Conservation (phyloP, 92 coral and sea anemone genomes). For the Umimayanthus chanpuru region DNA sequence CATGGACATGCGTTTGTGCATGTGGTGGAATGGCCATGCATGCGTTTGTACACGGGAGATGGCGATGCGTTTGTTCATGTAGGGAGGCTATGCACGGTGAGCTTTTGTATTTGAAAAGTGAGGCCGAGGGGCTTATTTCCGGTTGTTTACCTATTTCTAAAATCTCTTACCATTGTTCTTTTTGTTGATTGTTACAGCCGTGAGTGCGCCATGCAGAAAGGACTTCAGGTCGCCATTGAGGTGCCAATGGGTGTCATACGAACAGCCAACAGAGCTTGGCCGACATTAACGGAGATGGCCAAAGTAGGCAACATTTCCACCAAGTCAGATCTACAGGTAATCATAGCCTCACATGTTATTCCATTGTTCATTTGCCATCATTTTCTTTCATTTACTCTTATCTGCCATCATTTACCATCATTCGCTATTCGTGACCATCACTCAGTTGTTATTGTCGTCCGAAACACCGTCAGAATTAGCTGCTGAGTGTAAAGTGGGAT, state of each 20-base stretch:
- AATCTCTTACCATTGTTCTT: background rate
- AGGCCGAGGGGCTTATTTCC: no score
- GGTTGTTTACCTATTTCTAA: no score
- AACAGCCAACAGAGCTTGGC: constrained; percentile 79
- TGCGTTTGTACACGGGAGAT: no score
- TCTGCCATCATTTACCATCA: background rate
- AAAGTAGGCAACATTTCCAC: constrained; percentile 83
- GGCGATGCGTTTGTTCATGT: no score
- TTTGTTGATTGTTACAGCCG: constrained; percentile 62
- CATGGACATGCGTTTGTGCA: no score
- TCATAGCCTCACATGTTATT: background rate
- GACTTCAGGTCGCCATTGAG: constrained; percentile 77
- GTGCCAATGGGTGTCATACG: constrained; percentile 84
- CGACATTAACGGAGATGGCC: constrained; percentile 80
- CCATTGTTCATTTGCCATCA: background rate
- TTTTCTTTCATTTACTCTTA: background rate
- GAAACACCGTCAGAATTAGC: background rate
- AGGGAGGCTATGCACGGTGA: no score
- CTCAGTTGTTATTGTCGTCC: background rate
- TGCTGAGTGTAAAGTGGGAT: background rate
- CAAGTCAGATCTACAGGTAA: constrained; percentile 93
- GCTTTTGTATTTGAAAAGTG: no score
- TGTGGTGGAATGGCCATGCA: no score
- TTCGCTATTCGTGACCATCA: background rate
- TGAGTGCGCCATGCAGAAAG: constrained; percentile 77